A percentile compares a stretch with the other conserved stretches of the same genome.
These are phyloP conservation scores for Varecia variegata DNA, from an alignment of 2,797 vertebrate species.

Conservation along the genomic window DNA sequence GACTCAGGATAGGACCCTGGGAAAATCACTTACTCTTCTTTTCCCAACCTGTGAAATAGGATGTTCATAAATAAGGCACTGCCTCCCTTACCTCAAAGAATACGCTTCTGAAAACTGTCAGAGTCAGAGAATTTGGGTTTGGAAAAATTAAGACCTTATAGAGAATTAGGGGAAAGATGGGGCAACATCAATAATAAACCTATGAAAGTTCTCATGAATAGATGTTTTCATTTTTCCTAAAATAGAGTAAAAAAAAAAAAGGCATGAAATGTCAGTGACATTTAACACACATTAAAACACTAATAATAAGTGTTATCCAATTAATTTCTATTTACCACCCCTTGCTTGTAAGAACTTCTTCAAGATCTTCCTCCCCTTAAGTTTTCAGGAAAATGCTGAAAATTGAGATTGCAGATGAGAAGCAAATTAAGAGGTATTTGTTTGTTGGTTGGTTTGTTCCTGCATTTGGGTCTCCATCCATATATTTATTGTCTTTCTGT, in stretches of 20 bases:
- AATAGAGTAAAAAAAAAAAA: slow-evolving; percentile 17
- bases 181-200: background rate
- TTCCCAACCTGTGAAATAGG: background rate
- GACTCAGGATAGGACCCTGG: background rate
- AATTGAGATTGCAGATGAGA: background rate
- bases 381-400: background rate
- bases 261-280: background rate
- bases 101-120: background rate
- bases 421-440: background rate
- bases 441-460: background rate
- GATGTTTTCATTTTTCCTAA: background rate
- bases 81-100: background rate
- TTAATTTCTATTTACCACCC: slow-evolving; percentile 51
- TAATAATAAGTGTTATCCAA: slow-evolving; percentile 2
- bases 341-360: background rate
- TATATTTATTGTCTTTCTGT: background rate
- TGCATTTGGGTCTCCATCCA: background rate
- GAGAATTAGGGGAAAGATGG: background rate
- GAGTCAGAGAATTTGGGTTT: background rate
- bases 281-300: slow-evolving; percentile 29
- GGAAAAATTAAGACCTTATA: background rate
- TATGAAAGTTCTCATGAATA: background rate
- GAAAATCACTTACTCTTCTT: background rate
- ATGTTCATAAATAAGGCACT: background rate
- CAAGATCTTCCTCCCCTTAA: background rate